A percentile compares a stretch with the other conserved stretches of the same genome.
These are phyloP conservation scores for Drosophila pachea DNA, from an alignment of 1,140 invertebrate species.

Conservation along the genomic window DNA sequence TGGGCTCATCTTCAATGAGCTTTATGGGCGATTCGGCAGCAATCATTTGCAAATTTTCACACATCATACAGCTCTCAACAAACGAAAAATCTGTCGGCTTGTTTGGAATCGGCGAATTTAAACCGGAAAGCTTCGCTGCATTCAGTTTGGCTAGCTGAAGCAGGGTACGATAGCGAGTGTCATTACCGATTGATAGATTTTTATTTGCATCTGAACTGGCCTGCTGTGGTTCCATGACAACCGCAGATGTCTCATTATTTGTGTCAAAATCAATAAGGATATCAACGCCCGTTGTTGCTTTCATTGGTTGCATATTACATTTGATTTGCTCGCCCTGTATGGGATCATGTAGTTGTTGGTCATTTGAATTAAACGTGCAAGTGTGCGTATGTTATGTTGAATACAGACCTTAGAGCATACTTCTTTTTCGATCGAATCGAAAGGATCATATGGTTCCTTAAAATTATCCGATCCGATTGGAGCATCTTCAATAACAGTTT, in stretches of 20 bases:
- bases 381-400: constrained; percentile 9
- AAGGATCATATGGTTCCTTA: constrained; percentile 69
- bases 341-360: not conserved
- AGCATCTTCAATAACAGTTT: constrained; percentile 23
- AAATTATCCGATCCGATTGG: constrained; percentile 29
- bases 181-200: not conserved
- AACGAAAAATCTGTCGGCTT: constrained; percentile 1
- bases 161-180: constrained; percentile 8
- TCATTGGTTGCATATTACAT: constrained; percentile 8
- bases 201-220: constrained; percentile 1
- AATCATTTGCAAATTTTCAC: constrained; percentile 56
- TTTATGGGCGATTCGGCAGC: constrained; percentile 59
- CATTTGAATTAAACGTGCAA: not conserved
- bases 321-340: constrained; percentile 33
- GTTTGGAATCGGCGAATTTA: constrained; percentile 27
- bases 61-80: constrained; percentile 36
- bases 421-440: constrained; percentile 69
- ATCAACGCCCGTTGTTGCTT: constrained; percentile 25
- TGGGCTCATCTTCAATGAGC: constrained; percentile 49
- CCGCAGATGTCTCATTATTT: constrained; percentile 53
- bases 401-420: constrained; percentile 62
- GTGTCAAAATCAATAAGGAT: no score
- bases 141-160: constrained; percentile 57
- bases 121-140: constrained; percentile 19
- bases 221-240: constrained; percentile 24